These are phyloP conservation scores for Callaeas wilsoni DNA, from an alignment of 2,113 vertebrate species.

Conservation along the genomic window DNA sequence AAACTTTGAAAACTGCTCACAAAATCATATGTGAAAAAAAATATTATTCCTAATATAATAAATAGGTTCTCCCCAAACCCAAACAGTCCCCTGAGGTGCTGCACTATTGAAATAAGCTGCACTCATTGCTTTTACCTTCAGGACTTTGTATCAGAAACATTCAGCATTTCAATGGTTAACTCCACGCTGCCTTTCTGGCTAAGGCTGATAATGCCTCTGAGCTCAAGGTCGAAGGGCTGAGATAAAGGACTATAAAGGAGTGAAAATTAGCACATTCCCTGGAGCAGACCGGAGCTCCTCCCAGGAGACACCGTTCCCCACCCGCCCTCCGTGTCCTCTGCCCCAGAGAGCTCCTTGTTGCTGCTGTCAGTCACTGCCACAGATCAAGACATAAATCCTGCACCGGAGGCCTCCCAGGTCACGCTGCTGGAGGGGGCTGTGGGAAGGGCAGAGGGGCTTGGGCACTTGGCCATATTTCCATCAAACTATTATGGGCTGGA, in stretches of 20 bases:
- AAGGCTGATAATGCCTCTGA: conserved; percentile 3
- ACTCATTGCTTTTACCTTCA: not conserved
- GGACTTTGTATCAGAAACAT: not conserved
- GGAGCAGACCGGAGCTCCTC: conserved; percentile 41
- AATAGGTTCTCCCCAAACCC: not conserved
- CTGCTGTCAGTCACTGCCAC: conserved; percentile 60
- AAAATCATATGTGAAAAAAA: not conserved
- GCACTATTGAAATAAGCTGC: not conserved
- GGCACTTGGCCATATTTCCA: not conserved
- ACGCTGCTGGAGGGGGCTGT: not conserved
- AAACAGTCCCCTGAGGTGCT: not conserved
- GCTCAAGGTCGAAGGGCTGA: conserved; percentile 63
- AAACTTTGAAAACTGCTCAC: not conserved
- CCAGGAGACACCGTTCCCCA: not conserved
- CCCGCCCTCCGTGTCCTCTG: conserved; percentile 34
- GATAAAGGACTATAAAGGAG: conserved; percentile 57
- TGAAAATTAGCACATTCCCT: conserved; percentile 64
- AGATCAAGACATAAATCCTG: conserved; percentile 71
- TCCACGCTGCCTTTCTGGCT: conserved; percentile 6
- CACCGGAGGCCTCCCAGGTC: not conserved
- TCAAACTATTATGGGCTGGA: not conserved
- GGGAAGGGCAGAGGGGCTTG: not conserved
- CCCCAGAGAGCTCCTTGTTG: conserved; percentile 47
- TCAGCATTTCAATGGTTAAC: conserved; percentile 44
- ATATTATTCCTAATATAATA: not conserved